Base-by-base conservation (phyloP, 2,888 invertebrate genomes). In the Pristionchus maxplancki region DNA sequence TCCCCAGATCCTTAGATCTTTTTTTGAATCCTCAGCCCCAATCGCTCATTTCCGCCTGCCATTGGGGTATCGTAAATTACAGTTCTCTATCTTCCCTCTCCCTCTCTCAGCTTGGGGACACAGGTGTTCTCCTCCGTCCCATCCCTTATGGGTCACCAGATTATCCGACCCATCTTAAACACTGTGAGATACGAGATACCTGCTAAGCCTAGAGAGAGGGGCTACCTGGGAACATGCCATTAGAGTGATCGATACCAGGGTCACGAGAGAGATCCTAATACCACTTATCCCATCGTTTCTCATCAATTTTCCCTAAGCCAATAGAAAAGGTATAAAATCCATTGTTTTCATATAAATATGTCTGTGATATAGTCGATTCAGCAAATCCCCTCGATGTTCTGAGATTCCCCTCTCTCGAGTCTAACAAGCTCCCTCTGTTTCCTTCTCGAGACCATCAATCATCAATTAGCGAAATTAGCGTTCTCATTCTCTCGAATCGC, bases 401-500 rank as follows among this genome's bases (percentile, higher is more conserved):
- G 44, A 20, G 37, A 31, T 40, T 53, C 34, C 28, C 9, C 53
- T 31, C 83, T 11, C 53, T 31, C 83, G 5, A 58, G 20, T n/a
- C 37, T 48, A n/a, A 34, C 86, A 67, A 48, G 28, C 85, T 13
- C 67, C 37, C 64, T 31, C 24, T 62, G 40, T 40, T 85, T 20
- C 48, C 64, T 31, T 31, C 53, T 34, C 37, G 15, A 37, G 84
- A 50, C 85, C 86, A 71, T 87, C 86, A 87, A 87, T 87, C 86
- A 87, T 87, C 86, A 87, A 87, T 87, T 87, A 87, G 86, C 11
- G 71, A n/a, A 87, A 87, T 71, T 87, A 87, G 50, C 40, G 20
- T 31, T 53, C 82, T 31, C 82, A 50, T 40, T 83, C 82, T 83
- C 82, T 31, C 2, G 11, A 78, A 11, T 48, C 50, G n/a, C 31